Percentiles rank a stretch among this genome's conserved stretches.
These are phyloP conservation scores for Xylocampa areola DNA, from an alignment of 2,888 invertebrate genomes.

Conservation along the genomic window DNA sequence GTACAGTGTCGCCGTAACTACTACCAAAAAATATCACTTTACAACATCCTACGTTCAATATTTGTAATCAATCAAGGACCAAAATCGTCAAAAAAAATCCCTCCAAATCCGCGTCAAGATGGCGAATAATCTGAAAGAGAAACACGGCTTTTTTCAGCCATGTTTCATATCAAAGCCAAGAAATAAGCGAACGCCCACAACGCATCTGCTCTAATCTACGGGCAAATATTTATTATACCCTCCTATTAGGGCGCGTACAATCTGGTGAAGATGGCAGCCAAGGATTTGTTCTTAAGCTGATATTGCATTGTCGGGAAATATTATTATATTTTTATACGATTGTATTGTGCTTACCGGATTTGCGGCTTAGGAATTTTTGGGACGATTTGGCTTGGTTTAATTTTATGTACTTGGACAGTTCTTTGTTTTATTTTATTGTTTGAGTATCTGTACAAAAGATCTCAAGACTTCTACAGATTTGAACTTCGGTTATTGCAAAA, in stretches of 20 bases:
- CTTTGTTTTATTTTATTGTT: slow-evolving; percentile 4
- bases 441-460: no score
- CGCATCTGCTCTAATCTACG: slow-evolving; percentile 78
- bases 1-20: no score
- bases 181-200: slow-evolving; percentile 62
- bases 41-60: no score
- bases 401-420: slow-evolving; percentile 10
- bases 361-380: slow-evolving; percentile 6
- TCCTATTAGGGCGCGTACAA: slow-evolving; percentile 60
- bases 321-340: slow-evolving; percentile 44
- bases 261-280: slow-evolving; percentile 41
- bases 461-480: no score
- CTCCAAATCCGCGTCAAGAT: slow-evolving; percentile 8
- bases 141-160: slow-evolving; percentile 58
- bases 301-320: slow-evolving; percentile 51
- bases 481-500: no score
- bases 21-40: no score
- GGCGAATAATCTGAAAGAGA: slow-evolving; percentile 56
- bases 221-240: slow-evolving; percentile 77
- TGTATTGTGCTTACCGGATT: slow-evolving; percentile 35
- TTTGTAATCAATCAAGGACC: not conserved
- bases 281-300: slow-evolving; percentile 52
- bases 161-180: slow-evolving; percentile 62
- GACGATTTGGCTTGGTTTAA: slow-evolving; percentile 27
- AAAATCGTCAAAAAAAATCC: not conserved